These are phyloP conservation scores for Diabrotica balteata DNA, from an alignment of 2,888 invertebrate genomes.

Conservation along the genomic window DNA sequence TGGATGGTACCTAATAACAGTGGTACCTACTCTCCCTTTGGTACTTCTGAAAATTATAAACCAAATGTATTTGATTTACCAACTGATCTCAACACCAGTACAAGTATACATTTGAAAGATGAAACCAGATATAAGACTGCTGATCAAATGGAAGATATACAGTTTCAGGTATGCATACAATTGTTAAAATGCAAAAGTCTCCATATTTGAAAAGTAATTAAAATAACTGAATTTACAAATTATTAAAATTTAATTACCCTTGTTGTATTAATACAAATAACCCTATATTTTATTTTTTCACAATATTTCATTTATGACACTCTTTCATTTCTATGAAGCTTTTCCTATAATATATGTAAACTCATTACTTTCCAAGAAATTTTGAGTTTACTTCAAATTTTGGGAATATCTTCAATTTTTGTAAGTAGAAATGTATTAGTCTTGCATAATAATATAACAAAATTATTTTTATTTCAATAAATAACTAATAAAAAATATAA, in stretches of 20 bases:
- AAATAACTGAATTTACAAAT: background rate
- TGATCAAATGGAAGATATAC: conserved; percentile 47
- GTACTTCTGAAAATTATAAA: conserved; percentile 66
- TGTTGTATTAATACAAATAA: no score
- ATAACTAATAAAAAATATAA: no score
- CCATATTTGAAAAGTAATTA: background rate
- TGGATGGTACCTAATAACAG: conserved; percentile 73
- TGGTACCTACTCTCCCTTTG: conserved; percentile 79
- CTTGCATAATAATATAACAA: no score
- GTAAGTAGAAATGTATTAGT: no score
- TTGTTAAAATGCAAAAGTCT: background rate
- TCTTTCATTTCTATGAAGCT: no score
- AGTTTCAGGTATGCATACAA: conserved; percentile 55
- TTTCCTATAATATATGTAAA: no score
- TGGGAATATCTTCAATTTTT: no score
- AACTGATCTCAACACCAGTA: conserved; percentile 47
- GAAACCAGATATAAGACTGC: conserved; percentile 51
- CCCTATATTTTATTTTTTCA: no score
- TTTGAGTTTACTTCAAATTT: no score
- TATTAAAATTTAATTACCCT: background rate
- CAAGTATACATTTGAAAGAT: conserved; percentile 48
- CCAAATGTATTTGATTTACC: conserved; percentile 55
- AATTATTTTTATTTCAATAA: no score
- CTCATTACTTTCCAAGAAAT: no score
- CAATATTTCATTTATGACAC: no score